phyloP scores from a whole-genome alignment of 2,888 invertebrate species.

The Lomographa bimaculata region DNA sequence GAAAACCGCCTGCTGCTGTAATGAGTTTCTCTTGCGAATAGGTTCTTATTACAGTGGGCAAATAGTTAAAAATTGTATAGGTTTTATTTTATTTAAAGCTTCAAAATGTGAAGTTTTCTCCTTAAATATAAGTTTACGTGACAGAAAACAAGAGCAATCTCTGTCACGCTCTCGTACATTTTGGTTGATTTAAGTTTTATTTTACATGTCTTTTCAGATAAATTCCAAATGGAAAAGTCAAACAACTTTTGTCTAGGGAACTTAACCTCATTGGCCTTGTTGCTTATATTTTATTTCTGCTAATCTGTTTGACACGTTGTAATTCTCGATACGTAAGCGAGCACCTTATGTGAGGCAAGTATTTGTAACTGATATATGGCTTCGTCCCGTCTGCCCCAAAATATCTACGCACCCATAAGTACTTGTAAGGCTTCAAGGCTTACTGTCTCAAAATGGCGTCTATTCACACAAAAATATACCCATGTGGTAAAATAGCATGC shows the following conservation, averaged over 20 bases:
- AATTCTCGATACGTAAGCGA: conserved; percentile 45
- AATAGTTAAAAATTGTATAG: conserved; percentile 26
- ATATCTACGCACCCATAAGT: conserved; percentile 54
- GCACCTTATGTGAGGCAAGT: conserved; percentile 42
- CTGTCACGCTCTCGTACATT: background rate
- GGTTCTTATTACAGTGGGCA: conserved; percentile 35
- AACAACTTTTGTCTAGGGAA: no score
- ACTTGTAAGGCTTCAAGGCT: conserved; percentile 65
- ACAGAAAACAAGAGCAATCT: background rate
- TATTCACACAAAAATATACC: no score
- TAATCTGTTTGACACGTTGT: conserved; percentile 41
- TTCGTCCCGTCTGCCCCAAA: conserved; percentile 61
- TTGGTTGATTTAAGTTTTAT: no score
- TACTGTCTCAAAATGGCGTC: conserved; percentile 69
- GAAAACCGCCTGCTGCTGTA: conserved; percentile 36
- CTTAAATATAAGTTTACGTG: background rate
- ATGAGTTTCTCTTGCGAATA: conserved; percentile 50
- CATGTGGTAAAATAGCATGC: no score
- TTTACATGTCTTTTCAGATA: no score
- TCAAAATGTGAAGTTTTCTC: conserved; percentile 1
- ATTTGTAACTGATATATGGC: conserved; percentile 54
- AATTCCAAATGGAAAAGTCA: background rate
- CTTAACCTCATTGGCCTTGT: background rate
- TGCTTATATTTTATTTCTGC: conserved; percentile 3
- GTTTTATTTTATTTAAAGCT: conserved; percentile 20